phyloP scores from a whole-genome alignment of 2,888 invertebrate genomes.

The Malthinus seriepunctatus region DNA sequence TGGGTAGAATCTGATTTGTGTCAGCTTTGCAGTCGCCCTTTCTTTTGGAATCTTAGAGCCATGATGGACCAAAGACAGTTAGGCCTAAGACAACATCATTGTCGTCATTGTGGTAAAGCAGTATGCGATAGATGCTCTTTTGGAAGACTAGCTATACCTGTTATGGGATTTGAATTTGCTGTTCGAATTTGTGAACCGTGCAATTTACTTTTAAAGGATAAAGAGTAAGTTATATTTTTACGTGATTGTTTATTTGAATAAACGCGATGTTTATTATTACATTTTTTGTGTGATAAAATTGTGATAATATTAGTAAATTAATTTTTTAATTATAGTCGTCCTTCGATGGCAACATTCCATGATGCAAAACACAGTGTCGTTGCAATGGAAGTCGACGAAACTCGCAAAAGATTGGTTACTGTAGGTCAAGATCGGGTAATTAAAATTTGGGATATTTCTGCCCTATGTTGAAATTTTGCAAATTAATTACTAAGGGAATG shows the following conservation, averaged over 20 bases:
- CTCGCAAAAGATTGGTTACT: slow-evolving; percentile 84
- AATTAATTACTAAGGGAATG: slow-evolving; percentile 44
- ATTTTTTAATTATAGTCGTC: slow-evolving; percentile 64
- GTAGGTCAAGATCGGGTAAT: slow-evolving; percentile 95
- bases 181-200: slow-evolving; percentile 95
- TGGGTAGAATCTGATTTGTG: slow-evolving; percentile 96
- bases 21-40: slow-evolving; percentile 91
- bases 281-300: too few species aligned
- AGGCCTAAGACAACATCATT: slow-evolving; percentile 89
- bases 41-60: slow-evolving; percentile 98
- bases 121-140: slow-evolving; percentile 92
- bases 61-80: slow-evolving; percentile 98
- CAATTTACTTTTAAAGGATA: slow-evolving; percentile 77
- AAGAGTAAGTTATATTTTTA: slow-evolving; percentile 71
- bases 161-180: slow-evolving; percentile 98
- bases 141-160: slow-evolving; percentile 85
- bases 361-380: slow-evolving; percentile 92
- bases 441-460: slow-evolving; percentile 88
- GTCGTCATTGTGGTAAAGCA: slow-evolving; percentile 93
- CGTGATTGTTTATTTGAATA: background rate
- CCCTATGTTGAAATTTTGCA: slow-evolving; percentile 51
- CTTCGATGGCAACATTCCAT: slow-evolving; percentile 92
- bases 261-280: too few species aligned
- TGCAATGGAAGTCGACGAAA: slow-evolving; percentile 87
- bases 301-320: background rate